A percentile compares a stretch with the other conserved stretches of the same genome.
These are phyloP conservation scores for Hypolimnas misippus DNA, from an alignment of 2,888 invertebrate species.

Conservation along the genomic window DNA sequence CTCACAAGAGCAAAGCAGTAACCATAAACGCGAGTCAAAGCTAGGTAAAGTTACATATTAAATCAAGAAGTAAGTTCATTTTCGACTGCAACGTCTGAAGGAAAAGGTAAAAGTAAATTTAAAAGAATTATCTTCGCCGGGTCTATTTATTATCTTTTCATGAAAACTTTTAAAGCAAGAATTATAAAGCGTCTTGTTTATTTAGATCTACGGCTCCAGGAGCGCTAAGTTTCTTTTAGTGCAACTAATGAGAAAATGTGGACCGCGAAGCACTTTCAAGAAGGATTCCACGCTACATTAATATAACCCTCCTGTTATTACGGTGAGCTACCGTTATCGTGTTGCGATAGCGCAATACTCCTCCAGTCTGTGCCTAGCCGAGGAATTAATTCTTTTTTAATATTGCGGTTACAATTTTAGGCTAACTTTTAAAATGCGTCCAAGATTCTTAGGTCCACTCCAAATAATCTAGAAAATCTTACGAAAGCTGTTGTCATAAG, in stretches of 20 bases:
- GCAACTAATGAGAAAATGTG: constrained; percentile 74
- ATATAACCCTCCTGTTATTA: too few relatives aligned
- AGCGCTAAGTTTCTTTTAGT: constrained; percentile 55
- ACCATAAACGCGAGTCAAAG: too few relatives aligned
- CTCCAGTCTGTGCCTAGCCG: constrained; percentile 23
- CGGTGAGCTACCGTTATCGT: too few relatives aligned
- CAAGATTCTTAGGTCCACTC: too few relatives aligned
- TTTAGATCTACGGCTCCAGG: constrained; percentile 23
- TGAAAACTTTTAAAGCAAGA: constrained; percentile 29
- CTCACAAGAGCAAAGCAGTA: too few relatives aligned
- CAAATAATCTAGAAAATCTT: too few relatives aligned
- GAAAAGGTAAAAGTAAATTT: constrained; percentile 1
- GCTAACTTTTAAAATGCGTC: not conserved
- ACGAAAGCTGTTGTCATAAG: too few relatives aligned
- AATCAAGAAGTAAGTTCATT: not conserved
- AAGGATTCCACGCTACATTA: constrained; percentile 27
- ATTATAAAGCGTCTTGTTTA: constrained; percentile 51
- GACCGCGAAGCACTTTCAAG: constrained; percentile 46
- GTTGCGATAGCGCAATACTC: too few relatives aligned
- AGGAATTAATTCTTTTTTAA: constrained; percentile 26
- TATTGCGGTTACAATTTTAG: constrained; percentile 3
- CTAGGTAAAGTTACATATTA: too few relatives aligned
- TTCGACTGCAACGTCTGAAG: not conserved
- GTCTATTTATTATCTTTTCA: constrained; percentile 14
- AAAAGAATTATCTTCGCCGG: constrained; percentile 6